Evolutionary conservation across 2,888 invertebrate genomes (phyloP).

Genomic region (Phengaris arion): DNA sequence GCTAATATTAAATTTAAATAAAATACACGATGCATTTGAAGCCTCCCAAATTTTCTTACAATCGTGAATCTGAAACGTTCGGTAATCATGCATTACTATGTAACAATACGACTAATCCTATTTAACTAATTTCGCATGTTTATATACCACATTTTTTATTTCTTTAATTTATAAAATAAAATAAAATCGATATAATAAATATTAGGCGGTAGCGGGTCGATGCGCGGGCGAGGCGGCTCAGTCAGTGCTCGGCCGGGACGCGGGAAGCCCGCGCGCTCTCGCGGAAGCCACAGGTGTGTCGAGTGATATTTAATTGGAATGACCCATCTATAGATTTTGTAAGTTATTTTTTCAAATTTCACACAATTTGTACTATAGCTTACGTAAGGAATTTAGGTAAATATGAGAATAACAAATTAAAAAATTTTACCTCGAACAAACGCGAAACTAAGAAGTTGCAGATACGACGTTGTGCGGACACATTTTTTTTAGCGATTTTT

Average conservation of each 20-base stretch:
- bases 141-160: not conserved
- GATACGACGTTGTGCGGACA: slow-evolving; percentile 36
- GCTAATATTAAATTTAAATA: too few species aligned
- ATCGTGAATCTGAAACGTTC: too few species aligned
- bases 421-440: too few species aligned
- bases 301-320: slow-evolving; percentile 49
- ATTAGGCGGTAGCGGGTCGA: slow-evolving; percentile 46
- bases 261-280: slow-evolving; percentile 49
- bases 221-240: slow-evolving; percentile 55
- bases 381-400: not conserved
- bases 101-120: too few species aligned
- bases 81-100: too few species aligned
- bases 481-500: slow-evolving; percentile 43
- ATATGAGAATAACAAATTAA: too few species aligned
- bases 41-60: too few species aligned
- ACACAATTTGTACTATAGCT: too few species aligned
- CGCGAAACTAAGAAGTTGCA: too few species aligned
- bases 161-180: not conserved
- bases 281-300: slow-evolving; percentile 62
- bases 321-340: slow-evolving; percentile 3
- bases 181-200: slow-evolving; percentile 10
- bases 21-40: too few species aligned
- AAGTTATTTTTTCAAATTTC: slow-evolving; percentile 48
- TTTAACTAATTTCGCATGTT: too few species aligned
- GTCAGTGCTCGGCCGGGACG: slow-evolving; percentile 51